A percentile compares a stretch with the other conserved stretches of the same genome.
Conservation (phyloP, 2,797 vertebrate genomes). For the Sparidentex hasta region DNA sequence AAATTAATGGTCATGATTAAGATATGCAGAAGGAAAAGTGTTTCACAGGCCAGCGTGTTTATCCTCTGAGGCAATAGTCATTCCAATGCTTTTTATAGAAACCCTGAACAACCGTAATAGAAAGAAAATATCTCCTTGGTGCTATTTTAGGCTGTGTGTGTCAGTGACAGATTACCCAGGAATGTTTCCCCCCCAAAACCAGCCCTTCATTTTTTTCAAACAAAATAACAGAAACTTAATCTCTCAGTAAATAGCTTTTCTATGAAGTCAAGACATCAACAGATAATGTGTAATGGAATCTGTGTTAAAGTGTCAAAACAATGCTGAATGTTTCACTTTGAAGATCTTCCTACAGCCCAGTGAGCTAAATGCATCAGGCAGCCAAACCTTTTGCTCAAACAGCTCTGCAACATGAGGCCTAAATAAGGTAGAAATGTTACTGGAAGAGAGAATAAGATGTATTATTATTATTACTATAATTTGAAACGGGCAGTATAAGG, state of each 20-base stretch:
- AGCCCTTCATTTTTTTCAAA: conserved; percentile 62
- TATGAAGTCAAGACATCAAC: conserved; percentile 66
- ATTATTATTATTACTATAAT: conserved; percentile 27
- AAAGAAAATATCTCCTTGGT: conserved; percentile 76
- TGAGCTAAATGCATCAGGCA: conserved; percentile 27
- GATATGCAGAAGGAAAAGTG: conserved; percentile 16
- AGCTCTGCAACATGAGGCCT: conserved; percentile 46
- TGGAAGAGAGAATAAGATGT: conserved; percentile 29
- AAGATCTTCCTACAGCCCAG: conserved; percentile 28
- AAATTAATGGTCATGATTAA: conserved; percentile 50
- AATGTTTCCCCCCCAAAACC: conserved; percentile 72
- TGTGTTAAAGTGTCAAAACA: conserved; percentile 46
- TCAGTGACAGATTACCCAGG: conserved; percentile 78
- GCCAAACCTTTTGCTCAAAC: conserved; percentile 45
- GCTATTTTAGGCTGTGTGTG: conserved; percentile 83
- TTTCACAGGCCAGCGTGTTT: conserved; percentile 49
- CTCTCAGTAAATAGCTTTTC: conserved; percentile 66
- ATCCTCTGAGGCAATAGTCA: conserved; percentile 55
- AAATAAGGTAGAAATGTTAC: conserved; percentile 32
- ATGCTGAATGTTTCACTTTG: conserved; percentile 35
- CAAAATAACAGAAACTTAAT: conserved; percentile 69
- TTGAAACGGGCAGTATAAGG: conserved; percentile 8
- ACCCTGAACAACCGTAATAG: conserved; percentile 66
- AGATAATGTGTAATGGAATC: conserved; percentile 54
- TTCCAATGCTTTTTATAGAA: conserved; percentile 75